Conservation (phyloP, 2,888 invertebrate species). For the Stenchaetothrips biformis region DNA sequence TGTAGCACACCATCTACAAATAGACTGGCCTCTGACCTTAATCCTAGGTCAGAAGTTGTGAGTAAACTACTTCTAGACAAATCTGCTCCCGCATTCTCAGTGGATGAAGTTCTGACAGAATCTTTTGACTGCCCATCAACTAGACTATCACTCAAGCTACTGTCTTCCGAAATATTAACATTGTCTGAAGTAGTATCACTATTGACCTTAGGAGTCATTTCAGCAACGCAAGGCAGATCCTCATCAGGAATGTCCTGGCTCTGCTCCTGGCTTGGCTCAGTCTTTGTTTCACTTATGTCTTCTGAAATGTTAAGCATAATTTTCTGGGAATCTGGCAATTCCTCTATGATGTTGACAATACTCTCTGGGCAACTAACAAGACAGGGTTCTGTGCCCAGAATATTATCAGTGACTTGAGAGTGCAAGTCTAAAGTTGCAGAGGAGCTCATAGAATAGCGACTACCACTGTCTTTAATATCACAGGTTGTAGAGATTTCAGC, state of each 20-base stretch:
- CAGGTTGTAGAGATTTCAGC: not conserved
- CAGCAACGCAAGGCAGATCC: too few species aligned
- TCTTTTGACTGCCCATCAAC: not conserved
- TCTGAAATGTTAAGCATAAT: too few species aligned
- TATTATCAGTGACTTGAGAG: too few species aligned
- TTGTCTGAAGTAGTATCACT: not conserved
- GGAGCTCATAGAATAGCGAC: too few species aligned
- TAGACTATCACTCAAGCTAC: not conserved
- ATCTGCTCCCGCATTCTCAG: not conserved
- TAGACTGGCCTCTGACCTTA: not conserved
- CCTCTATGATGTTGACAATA: too few species aligned
- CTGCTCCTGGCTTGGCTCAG: too few species aligned
- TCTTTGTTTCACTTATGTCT: too few species aligned
- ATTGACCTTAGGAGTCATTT: not conserved
- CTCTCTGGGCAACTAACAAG: too few species aligned
- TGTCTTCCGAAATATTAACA: not conserved
- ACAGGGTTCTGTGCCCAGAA: too few species aligned
- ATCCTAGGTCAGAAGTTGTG: not conserved
- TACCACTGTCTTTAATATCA: not conserved
- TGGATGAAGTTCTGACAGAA: not conserved
- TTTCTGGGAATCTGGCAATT: too few species aligned
- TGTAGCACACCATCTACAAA: conserved; percentile 1
- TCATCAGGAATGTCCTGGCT: too few species aligned
- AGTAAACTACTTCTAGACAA: not conserved
- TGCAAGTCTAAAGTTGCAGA: too few species aligned